Conservation (phyloP, 23 tunicate species). For the Trididemnum clinides region DNA sequence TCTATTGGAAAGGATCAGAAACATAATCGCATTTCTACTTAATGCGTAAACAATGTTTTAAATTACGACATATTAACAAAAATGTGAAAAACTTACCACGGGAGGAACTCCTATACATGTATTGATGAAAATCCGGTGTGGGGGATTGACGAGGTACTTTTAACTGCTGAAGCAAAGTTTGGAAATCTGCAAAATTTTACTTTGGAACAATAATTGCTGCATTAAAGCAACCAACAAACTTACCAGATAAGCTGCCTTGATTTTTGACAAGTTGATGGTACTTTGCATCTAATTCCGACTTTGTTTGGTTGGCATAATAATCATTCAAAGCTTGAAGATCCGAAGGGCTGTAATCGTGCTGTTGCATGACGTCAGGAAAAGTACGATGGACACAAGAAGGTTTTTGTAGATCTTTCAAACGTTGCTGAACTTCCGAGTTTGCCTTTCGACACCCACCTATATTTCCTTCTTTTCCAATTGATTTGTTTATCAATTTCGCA, state of each 20-base stretch:
- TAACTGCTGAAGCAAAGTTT: conserved; percentile 48
- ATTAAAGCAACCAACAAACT: not conserved
- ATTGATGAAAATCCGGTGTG: no score
- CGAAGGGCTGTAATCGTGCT: conserved; percentile 54
- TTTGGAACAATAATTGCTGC: not conserved
- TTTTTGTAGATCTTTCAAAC: conserved; percentile 78
- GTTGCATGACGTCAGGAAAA: conserved; percentile 61
- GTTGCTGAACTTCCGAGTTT: conserved; percentile 80
- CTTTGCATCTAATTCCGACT: conserved; percentile 70
- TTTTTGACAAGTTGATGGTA: conserved; percentile 51
- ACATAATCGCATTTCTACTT: no score
- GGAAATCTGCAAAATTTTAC: conserved; percentile 33
- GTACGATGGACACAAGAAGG: conserved; percentile 52
- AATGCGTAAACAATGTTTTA: no score
- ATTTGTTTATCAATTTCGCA: conserved; percentile 36
- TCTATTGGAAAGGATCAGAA: no score
- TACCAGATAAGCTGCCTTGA: conserved; percentile 60
- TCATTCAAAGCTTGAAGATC: conserved; percentile 62
- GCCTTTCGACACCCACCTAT: conserved; percentile 39
- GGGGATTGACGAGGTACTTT: conserved; percentile 59
- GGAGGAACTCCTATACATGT: no score
- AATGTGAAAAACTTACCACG: no score
- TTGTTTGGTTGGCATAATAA: conserved; percentile 66
- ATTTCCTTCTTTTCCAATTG: not conserved
- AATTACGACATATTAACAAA: no score